Conservation (phyloP, 2,797 vertebrate genomes). For the Coregonus sp. region DNA sequence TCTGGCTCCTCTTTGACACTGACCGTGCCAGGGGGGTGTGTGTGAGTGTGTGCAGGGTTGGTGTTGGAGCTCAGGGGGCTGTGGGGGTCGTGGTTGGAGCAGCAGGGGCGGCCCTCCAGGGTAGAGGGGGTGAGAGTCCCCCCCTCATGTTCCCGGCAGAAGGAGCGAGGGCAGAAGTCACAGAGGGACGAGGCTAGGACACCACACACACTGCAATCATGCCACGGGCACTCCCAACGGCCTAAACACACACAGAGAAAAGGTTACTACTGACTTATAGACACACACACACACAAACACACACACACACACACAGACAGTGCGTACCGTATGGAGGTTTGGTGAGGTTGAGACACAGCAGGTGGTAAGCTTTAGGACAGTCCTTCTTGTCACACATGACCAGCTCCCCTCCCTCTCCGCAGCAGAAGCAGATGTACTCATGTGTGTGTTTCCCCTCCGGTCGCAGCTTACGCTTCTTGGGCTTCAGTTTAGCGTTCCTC, state of each 20-base stretch:
- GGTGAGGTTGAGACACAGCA: constrained; percentile 97
- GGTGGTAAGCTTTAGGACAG: constrained; percentile 98
- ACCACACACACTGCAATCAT: constrained; percentile 86
- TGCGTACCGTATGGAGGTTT: constrained; percentile 92
- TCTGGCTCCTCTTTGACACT: constrained; percentile 87
- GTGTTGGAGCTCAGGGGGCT: constrained; percentile 79
- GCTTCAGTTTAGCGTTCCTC: constrained; percentile 92
- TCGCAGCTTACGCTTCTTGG: constrained; percentile 90
- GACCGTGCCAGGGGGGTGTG: constrained; percentile 67
- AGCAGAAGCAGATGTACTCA: constrained; percentile 93
- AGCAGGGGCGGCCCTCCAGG: constrained; percentile 87
- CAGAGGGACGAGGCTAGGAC: constrained; percentile 81
- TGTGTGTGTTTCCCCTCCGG: constrained; percentile 89
- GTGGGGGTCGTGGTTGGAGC: constrained; percentile 87
- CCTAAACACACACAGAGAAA: constrained; percentile 67
- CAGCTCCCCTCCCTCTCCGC: constrained; percentile 93
- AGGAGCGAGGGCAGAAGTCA: constrained; percentile 93
- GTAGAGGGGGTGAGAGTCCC: constrained; percentile 85
- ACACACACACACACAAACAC: neutral
- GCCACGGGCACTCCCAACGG: constrained; percentile 98
- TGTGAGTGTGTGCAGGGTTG: constrained; percentile 69
- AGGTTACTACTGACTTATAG: neutral
- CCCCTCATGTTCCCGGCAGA: constrained; percentile 87
- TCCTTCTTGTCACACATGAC: constrained; percentile 99
- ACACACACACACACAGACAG: neutral